Conservation (phyloP, 2,113 vertebrate genomes). For the Ptilorrhoa leucosticta region DNA sequence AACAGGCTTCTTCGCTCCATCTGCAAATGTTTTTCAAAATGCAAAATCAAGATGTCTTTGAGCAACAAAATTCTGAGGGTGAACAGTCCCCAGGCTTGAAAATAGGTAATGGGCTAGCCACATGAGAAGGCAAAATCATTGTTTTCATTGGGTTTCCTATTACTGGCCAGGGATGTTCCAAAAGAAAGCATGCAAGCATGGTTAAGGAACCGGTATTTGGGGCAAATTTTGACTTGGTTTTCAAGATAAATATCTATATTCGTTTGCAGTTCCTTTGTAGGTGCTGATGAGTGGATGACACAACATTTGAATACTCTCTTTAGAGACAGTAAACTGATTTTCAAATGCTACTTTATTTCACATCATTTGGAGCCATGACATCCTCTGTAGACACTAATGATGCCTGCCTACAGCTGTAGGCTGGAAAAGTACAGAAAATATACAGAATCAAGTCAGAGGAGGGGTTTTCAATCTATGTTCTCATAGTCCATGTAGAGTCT, state of each 20-base stretch:
- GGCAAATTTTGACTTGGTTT: background rate
- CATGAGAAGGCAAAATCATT: background rate
- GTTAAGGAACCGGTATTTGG: background rate
- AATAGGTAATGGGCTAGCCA: background rate
- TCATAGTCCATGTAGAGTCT: background rate
- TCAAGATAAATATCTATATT: background rate
- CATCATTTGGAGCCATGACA: background rate
- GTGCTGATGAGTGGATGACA: background rate
- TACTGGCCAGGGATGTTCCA: background rate
- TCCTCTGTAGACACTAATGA: background rate
- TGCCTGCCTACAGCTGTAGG: background rate
- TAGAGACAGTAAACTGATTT: background rate
- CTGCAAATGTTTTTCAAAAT: background rate
- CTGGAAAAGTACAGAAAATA: background rate
- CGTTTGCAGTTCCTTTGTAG: background rate
- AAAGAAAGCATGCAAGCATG: background rate
- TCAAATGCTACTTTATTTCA: background rate
- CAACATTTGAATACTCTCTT: background rate
- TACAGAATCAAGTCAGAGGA: background rate
- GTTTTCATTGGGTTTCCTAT: background rate
- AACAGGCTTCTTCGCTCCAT: background rate
- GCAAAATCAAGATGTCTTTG: background rate
- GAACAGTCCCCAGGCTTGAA: background rate
- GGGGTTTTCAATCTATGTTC: background rate
- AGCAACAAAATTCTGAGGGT: background rate